Evolutionary conservation across 2,888 invertebrate genomes (phyloP).

Genomic region (Parelbella ahira): DNA sequence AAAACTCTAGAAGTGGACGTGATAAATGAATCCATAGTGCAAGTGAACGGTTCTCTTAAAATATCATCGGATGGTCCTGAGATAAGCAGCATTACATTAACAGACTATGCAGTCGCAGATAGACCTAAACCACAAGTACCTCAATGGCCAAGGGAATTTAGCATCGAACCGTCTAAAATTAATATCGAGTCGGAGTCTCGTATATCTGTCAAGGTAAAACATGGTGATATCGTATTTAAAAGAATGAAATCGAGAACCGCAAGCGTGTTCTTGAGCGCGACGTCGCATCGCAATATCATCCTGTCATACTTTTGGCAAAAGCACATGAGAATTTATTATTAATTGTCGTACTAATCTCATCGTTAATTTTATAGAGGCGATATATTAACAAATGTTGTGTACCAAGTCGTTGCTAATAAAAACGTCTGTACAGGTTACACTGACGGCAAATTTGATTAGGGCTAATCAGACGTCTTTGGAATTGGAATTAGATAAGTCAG

Average conservation of each 20-base stretch:
- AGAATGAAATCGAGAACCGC: too few species aligned
- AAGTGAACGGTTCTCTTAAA: constrained; percentile 71
- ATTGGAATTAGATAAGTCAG: constrained; percentile 79
- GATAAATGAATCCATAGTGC: constrained; percentile 77
- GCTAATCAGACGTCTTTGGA: constrained; percentile 66
- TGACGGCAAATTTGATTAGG: constrained; percentile 77
- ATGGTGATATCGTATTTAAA: too few species aligned
- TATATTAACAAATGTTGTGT: not conserved
- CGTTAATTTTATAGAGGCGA: constrained; percentile 7
- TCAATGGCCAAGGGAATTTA: constrained; percentile 77
- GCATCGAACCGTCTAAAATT: constrained; percentile 67
- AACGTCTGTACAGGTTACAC: constrained; percentile 60
- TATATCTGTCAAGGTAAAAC: constrained; percentile 60
- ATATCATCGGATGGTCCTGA: constrained; percentile 79
- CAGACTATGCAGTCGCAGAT: constrained; percentile 62
- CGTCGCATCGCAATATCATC: not conserved
- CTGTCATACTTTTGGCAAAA: constrained; percentile 6
- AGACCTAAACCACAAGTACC: constrained; percentile 61
- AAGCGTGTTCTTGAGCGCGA: too few species aligned
- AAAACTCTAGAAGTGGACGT: constrained; percentile 65
- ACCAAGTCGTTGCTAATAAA: not conserved
- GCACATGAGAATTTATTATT: constrained; percentile 12
- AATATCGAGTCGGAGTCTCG: constrained; percentile 66
- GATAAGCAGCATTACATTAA: constrained; percentile 66
- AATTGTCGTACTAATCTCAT: constrained; percentile 1